Conservation (phyloP, 2,113 vertebrate species). For the Caloenas nicobarica region DNA sequence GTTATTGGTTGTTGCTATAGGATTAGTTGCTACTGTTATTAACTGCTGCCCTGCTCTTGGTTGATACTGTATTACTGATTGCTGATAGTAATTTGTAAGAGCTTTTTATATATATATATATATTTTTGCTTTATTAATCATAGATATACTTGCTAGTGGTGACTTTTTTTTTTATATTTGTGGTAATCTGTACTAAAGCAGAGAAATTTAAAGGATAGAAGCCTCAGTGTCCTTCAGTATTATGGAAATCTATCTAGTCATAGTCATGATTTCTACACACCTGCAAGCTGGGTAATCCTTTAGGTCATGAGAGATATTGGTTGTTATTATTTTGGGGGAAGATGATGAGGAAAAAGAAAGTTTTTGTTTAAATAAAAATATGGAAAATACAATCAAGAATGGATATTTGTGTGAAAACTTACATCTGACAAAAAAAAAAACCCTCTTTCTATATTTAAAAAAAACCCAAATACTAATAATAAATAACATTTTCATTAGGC, state of each 20-base stretch:
- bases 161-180: background rate
- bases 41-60: background rate
- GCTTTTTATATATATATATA: background rate
- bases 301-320: background rate
- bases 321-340: background rate
- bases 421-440: background rate
- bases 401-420: background rate
- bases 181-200: background rate
- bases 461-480: background rate
- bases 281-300: background rate
- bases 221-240: background rate
- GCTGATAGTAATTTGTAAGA: background rate
- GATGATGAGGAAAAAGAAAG: background rate
- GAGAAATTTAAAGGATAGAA: background rate
- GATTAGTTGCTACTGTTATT: background rate
- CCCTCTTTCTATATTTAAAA: no score
- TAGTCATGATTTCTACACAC: background rate
- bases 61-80: background rate
- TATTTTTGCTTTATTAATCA: background rate
- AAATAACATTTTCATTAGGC: background rate
- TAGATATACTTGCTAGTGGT: background rate
- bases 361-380: background rate
- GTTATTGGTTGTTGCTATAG: background rate
- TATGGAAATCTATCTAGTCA: fast-evolving
- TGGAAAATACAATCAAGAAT: background rate